phyloP scores from a whole-genome alignment of 2,797 vertebrate genomes.

The Betta splendens region DNA sequence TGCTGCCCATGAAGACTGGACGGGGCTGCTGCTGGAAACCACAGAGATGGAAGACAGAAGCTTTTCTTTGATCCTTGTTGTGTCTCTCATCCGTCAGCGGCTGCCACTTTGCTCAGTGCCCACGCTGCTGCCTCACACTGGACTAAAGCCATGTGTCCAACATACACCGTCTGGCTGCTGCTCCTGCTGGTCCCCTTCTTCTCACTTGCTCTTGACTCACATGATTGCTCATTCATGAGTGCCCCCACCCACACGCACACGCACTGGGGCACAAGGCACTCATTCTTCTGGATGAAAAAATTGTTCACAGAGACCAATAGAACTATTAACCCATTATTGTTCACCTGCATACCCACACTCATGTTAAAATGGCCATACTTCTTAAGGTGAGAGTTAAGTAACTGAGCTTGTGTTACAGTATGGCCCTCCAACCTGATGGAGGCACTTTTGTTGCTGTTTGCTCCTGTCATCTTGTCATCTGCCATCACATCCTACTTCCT shows the following conservation, averaged over 20 bases:
- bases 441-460: too few species aligned
- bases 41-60: slow-evolving; percentile 13
- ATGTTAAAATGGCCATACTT: too few species aligned
- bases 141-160: slow-evolving; percentile 60
- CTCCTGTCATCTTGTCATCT: too few species aligned
- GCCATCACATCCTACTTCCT: too few species aligned
- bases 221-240: slow-evolving; percentile 24
- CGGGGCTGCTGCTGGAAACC: neutral
- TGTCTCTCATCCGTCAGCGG: slow-evolving; percentile 10
- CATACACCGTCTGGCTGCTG: slow-evolving; percentile 45
- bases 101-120: slow-evolving; percentile 16
- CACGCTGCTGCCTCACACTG: slow-evolving; percentile 26
- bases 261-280: slow-evolving; percentile 72
- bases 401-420: too few species aligned
- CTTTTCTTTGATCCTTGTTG: slow-evolving; percentile 12
- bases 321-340: slow-evolving; percentile 51
- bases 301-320: slow-evolving; percentile 52
- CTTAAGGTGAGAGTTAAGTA: too few species aligned
- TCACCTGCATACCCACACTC: too few species aligned
- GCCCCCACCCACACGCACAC: slow-evolving; percentile 11
- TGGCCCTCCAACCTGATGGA: too few species aligned
- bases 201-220: slow-evolving; percentile 34
- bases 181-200: slow-evolving; percentile 48
- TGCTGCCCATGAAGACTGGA: slow-evolving; percentile 24
- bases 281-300: slow-evolving; percentile 77